Percentiles rank a stretch among this genome's conserved stretches.
These are phyloP conservation scores for Todiramphus chloris DNA, from an alignment of 2,113 vertebrate genomes.

Conservation along the genomic window DNA sequence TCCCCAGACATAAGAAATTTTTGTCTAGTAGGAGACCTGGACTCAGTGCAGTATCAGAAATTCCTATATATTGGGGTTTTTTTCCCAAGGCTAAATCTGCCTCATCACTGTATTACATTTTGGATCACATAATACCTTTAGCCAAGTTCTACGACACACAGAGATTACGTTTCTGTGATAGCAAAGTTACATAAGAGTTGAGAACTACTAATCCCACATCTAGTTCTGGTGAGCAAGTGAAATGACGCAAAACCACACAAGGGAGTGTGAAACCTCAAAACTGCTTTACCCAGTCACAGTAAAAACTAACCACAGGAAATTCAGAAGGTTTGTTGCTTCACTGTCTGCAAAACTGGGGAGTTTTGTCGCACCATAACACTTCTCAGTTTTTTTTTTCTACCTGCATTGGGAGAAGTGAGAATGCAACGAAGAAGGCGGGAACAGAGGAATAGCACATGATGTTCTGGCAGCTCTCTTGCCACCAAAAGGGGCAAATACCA, in stretches of 20 bases:
- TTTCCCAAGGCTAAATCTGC: background rate
- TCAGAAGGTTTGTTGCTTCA: background rate
- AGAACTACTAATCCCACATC: background rate
- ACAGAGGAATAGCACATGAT: fast-evolving
- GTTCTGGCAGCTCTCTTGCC: background rate
- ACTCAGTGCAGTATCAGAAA: background rate
- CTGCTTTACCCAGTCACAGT: background rate
- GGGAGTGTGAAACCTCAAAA: background rate
- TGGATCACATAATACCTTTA: background rate
- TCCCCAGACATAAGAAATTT: background rate
- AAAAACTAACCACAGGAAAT: background rate
- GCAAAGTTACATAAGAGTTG: background rate
- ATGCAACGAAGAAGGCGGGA: background rate
- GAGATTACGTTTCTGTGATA: background rate
- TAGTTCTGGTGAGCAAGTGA: background rate
- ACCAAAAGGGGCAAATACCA: background rate
- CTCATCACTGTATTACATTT: background rate
- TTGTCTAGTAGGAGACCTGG: background rate
- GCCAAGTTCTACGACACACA: background rate
- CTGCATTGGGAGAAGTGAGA: background rate
- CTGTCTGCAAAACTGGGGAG: background rate
- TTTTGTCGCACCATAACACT: background rate
- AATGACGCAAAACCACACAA: background rate
- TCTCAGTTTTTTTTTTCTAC: background rate
- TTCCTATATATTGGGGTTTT: background rate